These are phyloP conservation scores for Gymnogyps californianus DNA, from an alignment of 2,113 vertebrate genomes.

Conservation along the genomic window DNA sequence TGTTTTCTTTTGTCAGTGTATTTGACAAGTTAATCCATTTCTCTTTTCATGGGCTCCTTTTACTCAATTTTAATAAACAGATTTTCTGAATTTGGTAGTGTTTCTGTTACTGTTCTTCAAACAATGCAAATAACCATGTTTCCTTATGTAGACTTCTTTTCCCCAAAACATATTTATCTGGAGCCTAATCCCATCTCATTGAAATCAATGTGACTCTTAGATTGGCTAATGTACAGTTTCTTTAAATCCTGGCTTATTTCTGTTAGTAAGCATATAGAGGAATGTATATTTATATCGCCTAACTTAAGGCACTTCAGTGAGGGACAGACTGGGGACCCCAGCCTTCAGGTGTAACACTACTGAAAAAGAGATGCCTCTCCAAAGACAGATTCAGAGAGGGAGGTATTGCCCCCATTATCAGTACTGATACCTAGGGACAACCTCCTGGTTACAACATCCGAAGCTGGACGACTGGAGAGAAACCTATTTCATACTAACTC, in stretches of 20 bases:
- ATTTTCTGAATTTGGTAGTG: background rate
- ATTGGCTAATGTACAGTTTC: background rate
- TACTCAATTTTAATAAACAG: background rate
- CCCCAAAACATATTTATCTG: background rate
- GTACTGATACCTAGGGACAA: background rate
- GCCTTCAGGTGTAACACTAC: background rate
- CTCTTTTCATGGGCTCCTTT: background rate
- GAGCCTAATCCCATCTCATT: background rate
- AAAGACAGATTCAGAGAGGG: background rate
- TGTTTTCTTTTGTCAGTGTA: background rate
- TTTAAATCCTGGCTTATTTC: background rate
- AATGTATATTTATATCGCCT: background rate
- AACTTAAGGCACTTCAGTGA: background rate
- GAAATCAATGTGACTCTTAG: background rate
- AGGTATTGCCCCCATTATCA: background rate
- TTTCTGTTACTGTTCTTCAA: background rate
- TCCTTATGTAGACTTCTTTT: background rate
- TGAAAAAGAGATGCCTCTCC: background rate
- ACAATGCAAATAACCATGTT: background rate
- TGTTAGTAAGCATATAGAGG: background rate
- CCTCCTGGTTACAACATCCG: background rate
- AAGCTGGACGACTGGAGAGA: background rate
- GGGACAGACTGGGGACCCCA: rapidly evolving
- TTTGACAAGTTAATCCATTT: background rate
- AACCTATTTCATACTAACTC: background rate